Conservation (phyloP, 2,888 invertebrate genomes). For the Tricholauxania praeusta region DNA sequence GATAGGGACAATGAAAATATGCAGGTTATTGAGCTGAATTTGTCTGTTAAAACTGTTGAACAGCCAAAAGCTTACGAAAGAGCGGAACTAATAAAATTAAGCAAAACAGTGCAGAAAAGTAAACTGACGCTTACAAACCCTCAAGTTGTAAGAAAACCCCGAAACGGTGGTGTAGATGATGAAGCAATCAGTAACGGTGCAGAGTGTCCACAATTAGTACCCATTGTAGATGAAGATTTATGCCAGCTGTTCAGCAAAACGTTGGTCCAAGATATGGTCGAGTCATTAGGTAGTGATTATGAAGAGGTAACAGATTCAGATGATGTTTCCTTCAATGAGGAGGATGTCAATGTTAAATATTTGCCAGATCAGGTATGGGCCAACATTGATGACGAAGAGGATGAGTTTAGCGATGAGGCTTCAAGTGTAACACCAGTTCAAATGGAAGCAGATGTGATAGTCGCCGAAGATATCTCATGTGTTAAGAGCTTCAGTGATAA, state of each 20-base stretch:
- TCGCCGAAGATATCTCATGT: constrained; percentile 15
- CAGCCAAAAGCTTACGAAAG: constrained; percentile 41
- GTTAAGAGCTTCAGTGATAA: constrained; percentile 34
- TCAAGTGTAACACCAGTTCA: constrained; percentile 37
- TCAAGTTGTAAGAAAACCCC: not conserved
- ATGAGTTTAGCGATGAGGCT: constrained; percentile 31
- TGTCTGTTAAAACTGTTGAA: constrained; percentile 33
- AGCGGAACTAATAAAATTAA: constrained; percentile 38
- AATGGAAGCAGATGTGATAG: constrained; percentile 38
- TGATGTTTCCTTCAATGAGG: too few species aligned
- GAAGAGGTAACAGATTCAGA: not conserved
- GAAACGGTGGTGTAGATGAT: not conserved
- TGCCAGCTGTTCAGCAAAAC: constrained; percentile 40
- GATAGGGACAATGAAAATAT: constrained; percentile 50
- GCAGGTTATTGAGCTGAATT: constrained; percentile 54
- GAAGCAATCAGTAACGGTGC: not conserved
- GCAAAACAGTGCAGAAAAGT: constrained; percentile 33
- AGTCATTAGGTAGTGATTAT: not conserved
- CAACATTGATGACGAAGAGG: constrained; percentile 25
- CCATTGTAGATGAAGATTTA: constrained; percentile 43
- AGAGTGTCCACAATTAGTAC: constrained; percentile 48
- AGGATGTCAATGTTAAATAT: too few species aligned
- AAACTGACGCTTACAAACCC: not conserved
- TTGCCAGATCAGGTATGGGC: not conserved
- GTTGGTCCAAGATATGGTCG: constrained; percentile 27